A percentile compares a stretch with the other conserved stretches of the same genome.
Evolutionary conservation across 2,888 invertebrate genomes (phyloP).

Genomic region (Ectropis crepuscularia): DNA sequence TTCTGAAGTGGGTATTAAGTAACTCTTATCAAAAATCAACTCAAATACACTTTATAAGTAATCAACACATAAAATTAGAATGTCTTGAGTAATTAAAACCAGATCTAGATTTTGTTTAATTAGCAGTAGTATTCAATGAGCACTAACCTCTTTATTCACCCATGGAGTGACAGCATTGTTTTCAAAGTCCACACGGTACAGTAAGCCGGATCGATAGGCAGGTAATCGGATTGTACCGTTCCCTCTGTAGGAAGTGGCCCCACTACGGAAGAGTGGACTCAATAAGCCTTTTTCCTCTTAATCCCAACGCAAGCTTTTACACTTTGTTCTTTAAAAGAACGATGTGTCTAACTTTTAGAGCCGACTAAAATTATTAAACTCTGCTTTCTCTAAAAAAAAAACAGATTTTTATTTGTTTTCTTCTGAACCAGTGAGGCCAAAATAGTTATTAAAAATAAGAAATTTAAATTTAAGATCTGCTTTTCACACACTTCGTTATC

Average conservation of each 20-base stretch:
- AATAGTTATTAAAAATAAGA: no score
- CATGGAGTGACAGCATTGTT: constrained; percentile 13
- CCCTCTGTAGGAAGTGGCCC: constrained; percentile 73
- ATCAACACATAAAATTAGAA: no score
- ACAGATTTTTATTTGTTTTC: no score
- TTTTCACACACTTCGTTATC: no score
- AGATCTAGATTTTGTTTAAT: not conserved
- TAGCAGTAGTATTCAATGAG: constrained; percentile 9
- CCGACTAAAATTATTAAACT: not conserved
- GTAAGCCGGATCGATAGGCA: constrained; percentile 62
- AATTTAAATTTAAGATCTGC: no score
- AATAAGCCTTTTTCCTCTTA: constrained; percentile 64
- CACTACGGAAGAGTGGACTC: constrained; percentile 69
- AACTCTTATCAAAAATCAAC: no score
- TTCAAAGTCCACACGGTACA: constrained; percentile 48
- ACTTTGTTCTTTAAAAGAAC: constrained; percentile 20
- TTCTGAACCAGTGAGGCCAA: no score
- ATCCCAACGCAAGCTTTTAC: constrained; percentile 17
- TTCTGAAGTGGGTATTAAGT: no score
- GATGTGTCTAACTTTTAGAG: not conserved
- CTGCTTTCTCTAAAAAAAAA: no score
- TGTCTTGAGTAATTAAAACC: no score
- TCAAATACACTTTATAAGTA: no score
- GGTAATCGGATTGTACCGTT: constrained; percentile 70
- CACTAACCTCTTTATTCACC: constrained; percentile 11